A percentile compares a stretch with the other conserved stretches of the same genome.
phyloP scores from a whole-genome alignment of 2,113 vertebrate genomes.

The Mellivora capensis region DNA sequence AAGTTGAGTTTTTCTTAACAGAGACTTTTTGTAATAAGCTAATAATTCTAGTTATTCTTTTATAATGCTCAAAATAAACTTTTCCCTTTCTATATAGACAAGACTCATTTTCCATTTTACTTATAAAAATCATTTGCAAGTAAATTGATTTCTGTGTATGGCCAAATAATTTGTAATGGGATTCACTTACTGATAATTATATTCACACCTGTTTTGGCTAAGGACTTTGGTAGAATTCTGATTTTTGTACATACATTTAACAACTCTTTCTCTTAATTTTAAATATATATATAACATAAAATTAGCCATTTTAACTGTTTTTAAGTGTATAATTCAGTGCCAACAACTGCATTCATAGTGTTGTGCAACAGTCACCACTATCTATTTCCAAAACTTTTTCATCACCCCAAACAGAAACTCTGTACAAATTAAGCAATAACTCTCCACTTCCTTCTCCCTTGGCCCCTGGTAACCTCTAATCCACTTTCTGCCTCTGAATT shows the following conservation, averaged over 20 bases:
- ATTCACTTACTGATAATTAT: constrained; percentile 8
- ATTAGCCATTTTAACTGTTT: background rate
- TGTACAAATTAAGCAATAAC: constrained; percentile 31
- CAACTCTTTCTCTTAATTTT: background rate
- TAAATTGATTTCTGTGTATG: background rate
- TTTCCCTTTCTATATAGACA: background rate
- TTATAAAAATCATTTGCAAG: background rate
- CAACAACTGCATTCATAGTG: background rate
- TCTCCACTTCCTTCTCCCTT: background rate
- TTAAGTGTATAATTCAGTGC: background rate
- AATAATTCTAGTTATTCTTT: constrained; percentile 25
- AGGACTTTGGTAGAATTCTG: background rate
- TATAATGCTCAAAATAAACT: background rate
- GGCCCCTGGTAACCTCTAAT: background rate
- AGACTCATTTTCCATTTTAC: background rate
- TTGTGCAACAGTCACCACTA: background rate
- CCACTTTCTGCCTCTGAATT: constrained; percentile 18
- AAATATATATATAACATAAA: background rate
- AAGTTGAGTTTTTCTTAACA: constrained; percentile 29
- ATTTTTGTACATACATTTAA: background rate
- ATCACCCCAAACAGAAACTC: constrained; percentile 9
- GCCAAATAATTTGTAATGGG: background rate
- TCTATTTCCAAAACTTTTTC: constrained; percentile 10
- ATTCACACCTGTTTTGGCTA: constrained; percentile 2
- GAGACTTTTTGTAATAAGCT: constrained; percentile 14